Percentiles rank a stretch among this genome's conserved stretches.
Evolutionary conservation across 2,113 vertebrate genomes (phyloP).

Genomic region (Rhizomys pruinosus): DNA sequence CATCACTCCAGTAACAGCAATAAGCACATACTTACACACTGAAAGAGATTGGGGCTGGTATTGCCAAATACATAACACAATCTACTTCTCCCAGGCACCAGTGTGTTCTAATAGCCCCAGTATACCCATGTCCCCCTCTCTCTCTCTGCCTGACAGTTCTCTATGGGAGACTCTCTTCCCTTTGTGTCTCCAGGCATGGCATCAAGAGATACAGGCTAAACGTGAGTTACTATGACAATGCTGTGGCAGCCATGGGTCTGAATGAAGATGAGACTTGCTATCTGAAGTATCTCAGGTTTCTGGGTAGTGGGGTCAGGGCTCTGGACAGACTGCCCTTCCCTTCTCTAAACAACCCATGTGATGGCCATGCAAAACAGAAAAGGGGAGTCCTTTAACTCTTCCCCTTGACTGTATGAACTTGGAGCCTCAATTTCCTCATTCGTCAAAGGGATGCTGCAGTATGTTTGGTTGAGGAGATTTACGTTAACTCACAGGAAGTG

Average conservation of each 20-base stretch:
- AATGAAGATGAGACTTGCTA: background rate
- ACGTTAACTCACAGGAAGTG: background rate
- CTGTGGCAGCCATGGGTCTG: background rate
- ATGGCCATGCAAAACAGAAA: background rate
- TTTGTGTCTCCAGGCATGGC: background rate
- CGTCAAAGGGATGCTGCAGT: background rate
- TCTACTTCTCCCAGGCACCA: background rate
- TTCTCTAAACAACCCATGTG: background rate
- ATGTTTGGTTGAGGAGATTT: background rate
- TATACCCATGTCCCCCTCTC: background rate
- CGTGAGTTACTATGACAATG: background rate
- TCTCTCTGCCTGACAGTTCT: accelerated
- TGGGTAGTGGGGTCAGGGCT: background rate
- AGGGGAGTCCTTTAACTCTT: background rate
- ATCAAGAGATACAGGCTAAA: background rate
- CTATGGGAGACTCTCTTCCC: background rate
- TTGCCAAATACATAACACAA: background rate
- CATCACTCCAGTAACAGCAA: background rate
- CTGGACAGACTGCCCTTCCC: background rate
- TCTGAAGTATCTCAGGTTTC: background rate
- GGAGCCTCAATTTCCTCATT: background rate
- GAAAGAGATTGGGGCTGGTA: background rate
- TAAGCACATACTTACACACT: background rate
- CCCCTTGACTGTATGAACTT: background rate
- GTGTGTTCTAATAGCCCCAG: background rate